A percentile compares a stretch with the other conserved stretches of the same genome.
phyloP scores from a whole-genome alignment of 1,140 invertebrate genomes.

The Augochlora pura region DNA sequence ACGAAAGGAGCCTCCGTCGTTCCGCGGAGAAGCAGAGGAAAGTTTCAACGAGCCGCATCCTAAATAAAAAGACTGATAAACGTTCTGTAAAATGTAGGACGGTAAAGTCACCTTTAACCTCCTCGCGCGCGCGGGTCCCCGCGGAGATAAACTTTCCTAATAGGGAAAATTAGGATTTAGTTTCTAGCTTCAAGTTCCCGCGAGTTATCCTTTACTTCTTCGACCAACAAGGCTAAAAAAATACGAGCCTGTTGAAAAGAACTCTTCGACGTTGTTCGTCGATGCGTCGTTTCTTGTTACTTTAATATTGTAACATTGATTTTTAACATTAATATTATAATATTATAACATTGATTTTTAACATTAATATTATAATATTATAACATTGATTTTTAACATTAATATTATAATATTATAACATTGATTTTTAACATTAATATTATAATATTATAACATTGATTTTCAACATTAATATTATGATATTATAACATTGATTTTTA shows the following conservation, averaged over 20 bases:
- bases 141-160: background rate
- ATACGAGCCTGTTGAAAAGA: background rate
- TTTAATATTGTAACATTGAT: background rate
- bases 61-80: constrained; percentile 5
- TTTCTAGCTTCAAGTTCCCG: background rate
- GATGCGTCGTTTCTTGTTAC: background rate
- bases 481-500: too few species aligned
- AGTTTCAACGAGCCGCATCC: background rate
- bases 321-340: too few species aligned
- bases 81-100: constrained; percentile 3
- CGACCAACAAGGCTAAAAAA: background rate
- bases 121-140: background rate
- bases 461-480: too few species aligned
- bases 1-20: background rate
- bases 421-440: too few species aligned
- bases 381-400: too few species aligned
- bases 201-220: background rate
- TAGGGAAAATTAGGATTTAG: constrained; percentile 8
- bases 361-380: too few species aligned
- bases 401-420: too few species aligned
- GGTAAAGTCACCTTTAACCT: background rate
- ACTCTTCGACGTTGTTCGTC: background rate
- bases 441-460: too few species aligned
- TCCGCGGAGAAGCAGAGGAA: background rate
- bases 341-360: too few species aligned